Conservation (phyloP, 1,140 invertebrate species). For the Solenopsis invicta region DNA sequence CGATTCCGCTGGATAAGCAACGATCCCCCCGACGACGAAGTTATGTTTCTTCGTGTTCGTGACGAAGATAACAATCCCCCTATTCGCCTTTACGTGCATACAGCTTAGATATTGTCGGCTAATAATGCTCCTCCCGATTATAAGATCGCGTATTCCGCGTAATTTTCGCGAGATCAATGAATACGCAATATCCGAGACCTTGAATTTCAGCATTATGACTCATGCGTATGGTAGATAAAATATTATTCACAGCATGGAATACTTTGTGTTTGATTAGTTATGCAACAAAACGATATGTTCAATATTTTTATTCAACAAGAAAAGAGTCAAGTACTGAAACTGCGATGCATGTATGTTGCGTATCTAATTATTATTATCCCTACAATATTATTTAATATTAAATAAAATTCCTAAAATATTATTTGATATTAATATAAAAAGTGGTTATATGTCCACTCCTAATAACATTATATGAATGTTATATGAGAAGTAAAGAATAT, state of each 20-base stretch:
- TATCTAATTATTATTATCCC: no score
- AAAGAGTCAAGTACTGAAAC: not conserved
- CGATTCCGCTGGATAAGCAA: slow-evolving; percentile 72
- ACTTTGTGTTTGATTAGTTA: not conserved
- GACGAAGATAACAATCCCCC: slow-evolving; percentile 67
- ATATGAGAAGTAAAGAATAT: no score
- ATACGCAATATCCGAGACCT: not conserved
- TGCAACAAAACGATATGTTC: not conserved
- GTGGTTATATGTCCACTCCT: no score
- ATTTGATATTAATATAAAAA: no score
- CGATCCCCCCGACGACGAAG: slow-evolving; percentile 62
- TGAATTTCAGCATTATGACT: not conserved
- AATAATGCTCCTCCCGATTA: slow-evolving; percentile 64
- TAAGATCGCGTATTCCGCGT: slow-evolving; percentile 32
- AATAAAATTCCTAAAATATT: no score
- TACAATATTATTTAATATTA: no score
- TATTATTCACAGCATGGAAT: not conserved
- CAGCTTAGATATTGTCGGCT: slow-evolving; percentile 62
- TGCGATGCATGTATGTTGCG: no score
- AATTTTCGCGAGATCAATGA: slow-evolving; percentile 17
- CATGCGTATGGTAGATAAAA: not conserved
- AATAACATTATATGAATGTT: no score
- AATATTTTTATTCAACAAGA: not conserved
- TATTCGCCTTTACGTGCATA: slow-evolving; percentile 61
- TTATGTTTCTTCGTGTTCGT: slow-evolving; percentile 67